phyloP scores from a whole-genome alignment of 2,797 vertebrate genomes.

The Oreonectes daqikongensis region DNA sequence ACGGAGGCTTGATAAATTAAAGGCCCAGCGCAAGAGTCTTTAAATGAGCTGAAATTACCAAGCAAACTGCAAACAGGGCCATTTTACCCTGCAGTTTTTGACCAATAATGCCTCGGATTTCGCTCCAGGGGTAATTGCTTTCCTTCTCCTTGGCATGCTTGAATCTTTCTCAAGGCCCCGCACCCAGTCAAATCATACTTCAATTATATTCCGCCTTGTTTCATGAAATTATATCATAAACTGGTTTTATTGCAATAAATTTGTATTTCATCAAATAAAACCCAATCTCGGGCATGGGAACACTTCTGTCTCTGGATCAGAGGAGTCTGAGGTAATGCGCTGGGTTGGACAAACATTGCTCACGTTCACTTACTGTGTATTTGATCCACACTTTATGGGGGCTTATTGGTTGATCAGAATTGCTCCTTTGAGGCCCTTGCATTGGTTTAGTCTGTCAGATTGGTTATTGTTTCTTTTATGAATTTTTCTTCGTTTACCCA shows the following conservation, averaged over 20 bases:
- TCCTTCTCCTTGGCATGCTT: slow-evolving; percentile 56
- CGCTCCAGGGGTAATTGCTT: slow-evolving; percentile 52
- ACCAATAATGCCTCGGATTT: slow-evolving; percentile 47
- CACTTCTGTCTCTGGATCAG: slow-evolving; percentile 51
- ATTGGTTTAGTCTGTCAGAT: slow-evolving; percentile 51
- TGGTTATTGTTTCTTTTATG: slow-evolving; percentile 58
- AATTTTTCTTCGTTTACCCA: slow-evolving; percentile 32
- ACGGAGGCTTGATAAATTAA: slow-evolving; percentile 56
- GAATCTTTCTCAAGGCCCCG: slow-evolving; percentile 58
- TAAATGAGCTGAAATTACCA: slow-evolving; percentile 54
- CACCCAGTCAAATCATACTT: slow-evolving; percentile 61
- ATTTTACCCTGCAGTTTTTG: slow-evolving; percentile 41
- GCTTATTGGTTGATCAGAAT: slow-evolving; percentile 56
- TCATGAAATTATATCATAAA: slow-evolving; percentile 63
- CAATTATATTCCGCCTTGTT: slow-evolving; percentile 64
- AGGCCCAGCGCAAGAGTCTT: slow-evolving; percentile 41
- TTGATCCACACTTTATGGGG: slow-evolving; percentile 57
- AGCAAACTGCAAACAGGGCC: slow-evolving; percentile 57
- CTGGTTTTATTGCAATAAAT: slow-evolving; percentile 63
- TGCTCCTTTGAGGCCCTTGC: slow-evolving; percentile 46
- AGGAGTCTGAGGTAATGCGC: slow-evolving; percentile 48
- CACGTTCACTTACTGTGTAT: slow-evolving; percentile 50
- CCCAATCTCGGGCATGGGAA: slow-evolving; percentile 52
- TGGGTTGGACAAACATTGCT: slow-evolving; percentile 40
- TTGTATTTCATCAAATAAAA: slow-evolving; percentile 64